Conservation (phyloP, 2,888 invertebrate genomes). For the Stenoptilia bipunctidactyla region DNA sequence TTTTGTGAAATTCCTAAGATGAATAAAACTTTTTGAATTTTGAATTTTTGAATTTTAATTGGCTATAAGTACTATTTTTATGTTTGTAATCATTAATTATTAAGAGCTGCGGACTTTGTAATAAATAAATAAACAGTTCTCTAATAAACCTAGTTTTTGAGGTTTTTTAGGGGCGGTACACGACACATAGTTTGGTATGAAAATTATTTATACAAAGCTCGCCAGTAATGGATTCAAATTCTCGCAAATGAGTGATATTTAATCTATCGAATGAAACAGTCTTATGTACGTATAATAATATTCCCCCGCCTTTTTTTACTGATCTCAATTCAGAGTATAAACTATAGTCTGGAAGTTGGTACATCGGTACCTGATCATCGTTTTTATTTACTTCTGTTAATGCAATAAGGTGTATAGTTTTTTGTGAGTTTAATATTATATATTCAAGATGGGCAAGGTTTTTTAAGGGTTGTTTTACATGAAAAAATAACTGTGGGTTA, state of each 20-base stretch:
- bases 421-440: constrained; percentile 4
- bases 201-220: background rate
- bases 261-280: constrained; percentile 2
- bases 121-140: constrained; percentile 1
- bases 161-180: constrained; percentile 10
- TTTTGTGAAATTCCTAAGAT: too few relatives aligned
- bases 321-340: constrained; percentile 8
- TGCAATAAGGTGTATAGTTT: constrained; percentile 7
- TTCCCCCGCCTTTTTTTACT: constrained; percentile 8
- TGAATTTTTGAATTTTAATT: too few relatives aligned
- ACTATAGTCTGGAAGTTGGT: constrained; percentile 7
- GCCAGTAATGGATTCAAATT: constrained; percentile 7
- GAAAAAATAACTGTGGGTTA: background rate
- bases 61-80: too few relatives aligned
- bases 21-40: too few relatives aligned
- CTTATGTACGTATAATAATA: constrained; percentile 8
- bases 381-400: constrained; percentile 12
- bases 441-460: constrained; percentile 13
- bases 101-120: too few relatives aligned
- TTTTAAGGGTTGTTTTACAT: constrained; percentile 8
- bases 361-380: constrained; percentile 3
- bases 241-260: background rate
- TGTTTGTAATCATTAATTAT: too few relatives aligned
- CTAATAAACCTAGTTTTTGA: constrained; percentile 3
- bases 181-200: constrained; percentile 6